phyloP scores from a whole-genome alignment of 2,113 vertebrate species.

The Dendrocopos noguchii region DNA sequence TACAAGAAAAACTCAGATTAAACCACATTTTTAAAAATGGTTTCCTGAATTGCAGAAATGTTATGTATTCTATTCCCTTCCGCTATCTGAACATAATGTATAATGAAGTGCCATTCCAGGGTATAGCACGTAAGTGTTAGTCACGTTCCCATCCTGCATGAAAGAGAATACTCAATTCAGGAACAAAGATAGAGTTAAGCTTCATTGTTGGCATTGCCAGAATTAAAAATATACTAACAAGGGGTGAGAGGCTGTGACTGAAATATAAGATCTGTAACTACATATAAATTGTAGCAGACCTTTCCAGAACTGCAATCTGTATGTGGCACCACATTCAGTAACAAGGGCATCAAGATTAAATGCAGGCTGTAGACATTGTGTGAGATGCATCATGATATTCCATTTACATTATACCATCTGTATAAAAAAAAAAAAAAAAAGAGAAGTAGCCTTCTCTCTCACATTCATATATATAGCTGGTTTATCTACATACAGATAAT shows the following conservation, averaged over 20 bases:
- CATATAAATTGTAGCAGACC: background rate
- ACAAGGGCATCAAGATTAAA: background rate
- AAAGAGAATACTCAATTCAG: background rate
- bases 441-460: background rate
- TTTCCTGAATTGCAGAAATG: background rate
- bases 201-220: background rate
- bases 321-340: background rate
- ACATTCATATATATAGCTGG: accelerated
- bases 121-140: background rate
- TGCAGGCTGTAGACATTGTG: background rate
- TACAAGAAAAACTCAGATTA: background rate
- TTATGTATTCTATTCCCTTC: background rate
- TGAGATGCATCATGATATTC: background rate
- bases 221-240: background rate
- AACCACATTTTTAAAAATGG: background rate
- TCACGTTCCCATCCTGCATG: background rate
- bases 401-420: background rate
- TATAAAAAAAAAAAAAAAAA: background rate
- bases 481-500: background rate
- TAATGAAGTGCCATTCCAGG: background rate
- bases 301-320: background rate
- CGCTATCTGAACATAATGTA: background rate
- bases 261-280: background rate
- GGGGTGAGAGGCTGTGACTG: background rate
- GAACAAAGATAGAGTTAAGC: background rate